Evolutionary conservation across 2,888 invertebrate genomes (phyloP).

Genomic region (Ctenicera cuprea): DNA sequence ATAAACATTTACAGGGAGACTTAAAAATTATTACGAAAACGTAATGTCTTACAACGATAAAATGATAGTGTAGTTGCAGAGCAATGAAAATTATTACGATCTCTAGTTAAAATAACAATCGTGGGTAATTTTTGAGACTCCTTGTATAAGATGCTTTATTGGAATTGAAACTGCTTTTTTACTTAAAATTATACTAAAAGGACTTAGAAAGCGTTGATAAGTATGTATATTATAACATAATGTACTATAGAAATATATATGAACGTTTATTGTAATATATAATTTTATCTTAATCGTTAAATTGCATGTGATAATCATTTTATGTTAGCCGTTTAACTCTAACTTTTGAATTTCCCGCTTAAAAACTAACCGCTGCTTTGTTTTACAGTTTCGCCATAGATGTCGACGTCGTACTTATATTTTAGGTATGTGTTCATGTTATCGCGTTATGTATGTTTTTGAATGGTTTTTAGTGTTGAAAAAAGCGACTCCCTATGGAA

Average conservation of each 20-base stretch:
- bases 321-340: slow-evolving; percentile 59
- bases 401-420: slow-evolving; percentile 12
- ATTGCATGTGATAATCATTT: slow-evolving; percentile 71
- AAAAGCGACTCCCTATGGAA: too few species aligned
- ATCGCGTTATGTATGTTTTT: slow-evolving; percentile 3
- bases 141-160: slow-evolving; percentile 70
- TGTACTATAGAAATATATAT: slow-evolving; percentile 58
- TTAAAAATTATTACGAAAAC: slow-evolving; percentile 37
- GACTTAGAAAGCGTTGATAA: slow-evolving; percentile 64
- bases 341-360: slow-evolving; percentile 67
- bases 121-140: slow-evolving; percentile 56
- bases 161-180: slow-evolving; percentile 74
- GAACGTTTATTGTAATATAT: slow-evolving; percentile 65
- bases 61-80: slow-evolving; percentile 23
- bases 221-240: slow-evolving; percentile 64
- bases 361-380: background rate
- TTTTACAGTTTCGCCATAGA: slow-evolving; percentile 14
- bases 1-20: slow-evolving; percentile 56
- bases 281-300: slow-evolving; percentile 68
- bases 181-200: slow-evolving; percentile 66
- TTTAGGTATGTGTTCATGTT: slow-evolving; percentile 15
- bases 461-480: slow-evolving; percentile 10
- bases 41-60: slow-evolving; percentile 40
- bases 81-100: slow-evolving; percentile 24
- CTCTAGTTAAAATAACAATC: slow-evolving; percentile 14